A percentile compares a stretch with the other conserved stretches of the same genome.
Conservation (phyloP, 2,888 invertebrate species). For the Hipparchia sbordonii region DNA sequence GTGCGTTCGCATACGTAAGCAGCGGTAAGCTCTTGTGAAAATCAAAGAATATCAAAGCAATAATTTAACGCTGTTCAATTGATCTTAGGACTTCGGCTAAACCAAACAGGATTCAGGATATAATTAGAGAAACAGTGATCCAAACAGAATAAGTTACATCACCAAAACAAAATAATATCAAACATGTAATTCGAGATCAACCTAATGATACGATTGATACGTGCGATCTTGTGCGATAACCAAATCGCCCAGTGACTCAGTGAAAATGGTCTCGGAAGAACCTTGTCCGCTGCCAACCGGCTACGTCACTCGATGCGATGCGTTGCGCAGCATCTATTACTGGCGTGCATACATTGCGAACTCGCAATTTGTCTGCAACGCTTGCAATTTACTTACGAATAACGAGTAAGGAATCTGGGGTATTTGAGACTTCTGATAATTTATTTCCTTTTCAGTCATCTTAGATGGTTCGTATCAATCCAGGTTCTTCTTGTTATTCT, state of each 20-base stretch:
- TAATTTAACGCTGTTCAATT: no score
- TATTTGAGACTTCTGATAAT: not conserved
- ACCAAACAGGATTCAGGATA: not conserved
- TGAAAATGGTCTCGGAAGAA: slow-evolving; percentile 50
- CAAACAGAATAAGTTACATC: not conserved
- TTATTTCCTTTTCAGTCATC: not conserved
- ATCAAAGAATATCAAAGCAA: no score
- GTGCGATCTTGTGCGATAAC: slow-evolving; percentile 25
- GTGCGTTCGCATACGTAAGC: no score
- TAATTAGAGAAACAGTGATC: not conserved
- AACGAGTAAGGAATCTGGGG: slow-evolving; percentile 6
- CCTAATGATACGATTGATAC: slow-evolving; percentile 23
- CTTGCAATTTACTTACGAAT: slow-evolving; percentile 27
- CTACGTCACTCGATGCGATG: slow-evolving; percentile 37
- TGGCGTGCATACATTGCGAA: slow-evolving; percentile 38
- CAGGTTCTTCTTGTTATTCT: no score
- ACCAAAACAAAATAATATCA: not conserved
- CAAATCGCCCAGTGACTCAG: slow-evolving; percentile 46
- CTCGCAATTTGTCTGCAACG: slow-evolving; percentile 40
- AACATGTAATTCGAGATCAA: not conserved
- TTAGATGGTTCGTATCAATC: not conserved
- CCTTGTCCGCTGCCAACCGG: slow-evolving; percentile 44
- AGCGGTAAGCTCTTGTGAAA: no score
- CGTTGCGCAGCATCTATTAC: slow-evolving; percentile 45
- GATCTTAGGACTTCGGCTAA: not conserved